Percentiles rank a stretch among this genome's conserved stretches.
Conservation (phyloP, 2,888 invertebrate species). For the Poecilobothrus nobilitatus region DNA sequence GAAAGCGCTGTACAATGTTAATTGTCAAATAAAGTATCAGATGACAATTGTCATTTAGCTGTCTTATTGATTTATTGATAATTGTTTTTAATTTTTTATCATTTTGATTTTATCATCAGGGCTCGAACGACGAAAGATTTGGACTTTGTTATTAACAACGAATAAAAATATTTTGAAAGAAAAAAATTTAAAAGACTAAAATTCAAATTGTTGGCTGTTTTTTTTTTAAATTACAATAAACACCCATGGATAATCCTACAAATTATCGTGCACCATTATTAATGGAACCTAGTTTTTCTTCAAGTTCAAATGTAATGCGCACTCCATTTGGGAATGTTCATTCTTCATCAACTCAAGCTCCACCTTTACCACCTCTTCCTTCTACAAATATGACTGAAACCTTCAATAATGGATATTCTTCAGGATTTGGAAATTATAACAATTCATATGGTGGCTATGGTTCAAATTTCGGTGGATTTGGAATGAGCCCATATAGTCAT, state of each 20-base stretch:
- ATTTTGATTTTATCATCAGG: no score
- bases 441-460: slow-evolving; percentile 29
- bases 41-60: no score
- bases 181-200: no score
- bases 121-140: no score
- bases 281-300: slow-evolving; percentile 20
- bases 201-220: no score
- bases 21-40: no score
- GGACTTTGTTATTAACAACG: no score
- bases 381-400: slow-evolving; percentile 25
- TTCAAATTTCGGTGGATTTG: slow-evolving; percentile 34
- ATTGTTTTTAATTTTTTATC: no score
- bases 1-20: no score
- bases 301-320: slow-evolving; percentile 26
- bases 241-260: not conserved
- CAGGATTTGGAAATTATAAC: slow-evolving; percentile 23
- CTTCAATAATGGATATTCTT: slow-evolving; percentile 22
- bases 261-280: slow-evolving; percentile 16
- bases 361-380: slow-evolving; percentile 29
- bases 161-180: no score
- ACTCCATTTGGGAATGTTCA: slow-evolving; percentile 36
- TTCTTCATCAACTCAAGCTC: slow-evolving; percentile 17
- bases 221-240: no score
- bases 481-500: slow-evolving; percentile 22
- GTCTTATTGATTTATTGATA: no score